Evolutionary conservation across 2,797 vertebrate species (phyloP).

Genomic region (Intellagama lesueurii): DNA sequence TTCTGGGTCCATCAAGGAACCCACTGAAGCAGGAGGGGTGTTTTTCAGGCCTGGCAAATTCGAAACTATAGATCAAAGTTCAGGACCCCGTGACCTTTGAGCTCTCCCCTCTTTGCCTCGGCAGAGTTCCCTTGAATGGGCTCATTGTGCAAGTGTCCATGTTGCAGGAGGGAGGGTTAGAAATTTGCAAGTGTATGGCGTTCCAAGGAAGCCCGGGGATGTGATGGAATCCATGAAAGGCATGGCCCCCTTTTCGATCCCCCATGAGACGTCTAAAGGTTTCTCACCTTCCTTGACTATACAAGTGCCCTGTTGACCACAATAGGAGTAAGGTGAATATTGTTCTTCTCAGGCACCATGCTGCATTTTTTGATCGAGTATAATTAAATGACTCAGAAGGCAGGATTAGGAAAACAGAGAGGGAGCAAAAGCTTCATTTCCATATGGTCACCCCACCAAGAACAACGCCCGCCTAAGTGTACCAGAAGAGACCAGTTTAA

Average conservation of each 20-base stretch:
- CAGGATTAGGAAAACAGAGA: conserved; percentile 62
- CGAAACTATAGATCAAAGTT: conserved; percentile 75
- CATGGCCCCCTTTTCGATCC: conserved; percentile 49
- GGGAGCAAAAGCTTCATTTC: conserved; percentile 66
- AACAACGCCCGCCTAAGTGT: conserved; percentile 64
- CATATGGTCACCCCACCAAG: conserved; percentile 74
- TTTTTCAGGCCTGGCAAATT: conserved; percentile 69
- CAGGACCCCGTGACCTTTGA: conserved; percentile 68
- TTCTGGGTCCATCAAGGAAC: conserved; percentile 74
- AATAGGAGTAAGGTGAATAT: conserved; percentile 72
- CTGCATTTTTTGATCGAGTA: conserved; percentile 63
- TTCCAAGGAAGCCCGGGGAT: conserved; percentile 58
- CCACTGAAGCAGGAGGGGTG: conserved; percentile 72
- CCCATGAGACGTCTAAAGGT: conserved; percentile 47
- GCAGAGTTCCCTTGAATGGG: conserved; percentile 63
- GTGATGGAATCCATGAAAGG: conserved; percentile 63
- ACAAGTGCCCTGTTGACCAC: conserved; percentile 44
- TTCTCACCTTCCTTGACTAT: conserved; percentile 60
- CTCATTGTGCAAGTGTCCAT: conserved; percentile 60
- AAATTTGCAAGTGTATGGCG: conserved; percentile 71
- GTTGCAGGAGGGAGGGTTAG: conserved; percentile 50
- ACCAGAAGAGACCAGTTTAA: conserved; percentile 57
- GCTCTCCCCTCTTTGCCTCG: conserved; percentile 59
- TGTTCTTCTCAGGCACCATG: conserved; percentile 58
- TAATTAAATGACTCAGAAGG: conserved; percentile 75